Conservation (phyloP, 2,797 vertebrate species). For the Galaxias olidus region DNA sequence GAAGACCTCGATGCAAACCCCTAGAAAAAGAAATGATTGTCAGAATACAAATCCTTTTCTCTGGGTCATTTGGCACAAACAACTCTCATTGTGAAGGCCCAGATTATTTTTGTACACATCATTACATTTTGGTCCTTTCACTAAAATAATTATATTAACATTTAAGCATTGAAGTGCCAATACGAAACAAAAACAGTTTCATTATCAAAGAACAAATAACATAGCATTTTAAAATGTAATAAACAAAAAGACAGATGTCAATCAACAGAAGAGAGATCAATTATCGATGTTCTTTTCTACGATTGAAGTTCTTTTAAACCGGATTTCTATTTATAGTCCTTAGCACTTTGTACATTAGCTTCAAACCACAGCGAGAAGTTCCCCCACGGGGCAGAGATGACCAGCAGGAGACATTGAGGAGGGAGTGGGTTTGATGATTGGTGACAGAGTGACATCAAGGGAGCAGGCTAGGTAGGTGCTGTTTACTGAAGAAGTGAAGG, state of each 20-base stretch:
- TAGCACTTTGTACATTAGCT: too few species aligned
- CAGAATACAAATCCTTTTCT: conserved; percentile 75
- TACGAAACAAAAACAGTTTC: conserved; percentile 91
- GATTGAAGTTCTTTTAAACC: conserved; percentile 56
- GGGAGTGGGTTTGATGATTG: too few species aligned
- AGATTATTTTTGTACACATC: conserved; percentile 80
- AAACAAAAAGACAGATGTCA: conserved; percentile 67
- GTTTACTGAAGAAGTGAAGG: too few species aligned
- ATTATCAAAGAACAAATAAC: conserved; percentile 84
- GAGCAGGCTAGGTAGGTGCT: too few species aligned
- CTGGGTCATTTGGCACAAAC: conserved; percentile 89
- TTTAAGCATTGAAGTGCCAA: conserved; percentile 85
- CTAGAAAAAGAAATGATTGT: conserved; percentile 87
- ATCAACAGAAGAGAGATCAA: conserved; percentile 70
- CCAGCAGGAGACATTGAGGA: too few species aligned
- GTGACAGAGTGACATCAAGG: too few species aligned
- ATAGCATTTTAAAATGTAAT: too few species aligned
- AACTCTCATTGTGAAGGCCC: conserved; percentile 79
- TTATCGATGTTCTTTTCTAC: conserved; percentile 56
- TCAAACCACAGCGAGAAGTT: too few species aligned
- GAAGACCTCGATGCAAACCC: conserved; percentile 72
- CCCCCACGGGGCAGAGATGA: too few species aligned
- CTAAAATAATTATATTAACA: conserved; percentile 92
- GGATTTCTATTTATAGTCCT: conserved; percentile 44
- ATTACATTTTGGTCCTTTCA: conserved; percentile 94